phyloP scores from a whole-genome alignment of 2,113 vertebrate genomes.

The Zosterops hypoxanthus region DNA sequence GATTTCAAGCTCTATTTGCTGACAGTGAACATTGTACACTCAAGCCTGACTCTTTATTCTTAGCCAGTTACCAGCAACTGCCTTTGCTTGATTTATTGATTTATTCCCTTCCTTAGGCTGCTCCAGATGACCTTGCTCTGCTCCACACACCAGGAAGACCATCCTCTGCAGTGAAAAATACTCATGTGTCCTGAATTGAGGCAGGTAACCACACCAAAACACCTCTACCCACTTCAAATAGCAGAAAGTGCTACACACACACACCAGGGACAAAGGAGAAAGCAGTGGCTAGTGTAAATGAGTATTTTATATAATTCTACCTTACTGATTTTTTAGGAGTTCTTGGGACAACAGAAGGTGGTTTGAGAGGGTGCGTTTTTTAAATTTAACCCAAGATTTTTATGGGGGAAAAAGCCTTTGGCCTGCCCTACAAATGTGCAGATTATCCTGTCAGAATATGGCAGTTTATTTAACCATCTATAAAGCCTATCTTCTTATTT shows the following conservation, averaged over 20 bases:
- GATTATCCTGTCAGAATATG: neutral
- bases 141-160: neutral
- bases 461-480: neutral
- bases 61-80: neutral
- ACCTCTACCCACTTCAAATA: accelerated
- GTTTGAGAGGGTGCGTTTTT: neutral
- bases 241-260: neutral
- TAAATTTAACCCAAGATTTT: neutral
- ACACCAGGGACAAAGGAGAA: neutral
- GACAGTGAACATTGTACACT: neutral
- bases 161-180: neutral
- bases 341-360: neutral
- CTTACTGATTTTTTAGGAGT: neutral
- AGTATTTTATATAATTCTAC: neutral
- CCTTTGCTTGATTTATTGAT: neutral
- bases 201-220: neutral
- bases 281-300: neutral
- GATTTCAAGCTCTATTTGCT: slow-evolving; percentile 12
- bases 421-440: neutral
- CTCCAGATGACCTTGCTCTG: neutral
- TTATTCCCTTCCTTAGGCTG: neutral
- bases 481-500: neutral
- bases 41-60: neutral
- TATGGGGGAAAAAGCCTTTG: neutral
- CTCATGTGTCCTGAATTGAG: neutral